Evolutionary conservation across 2,888 invertebrate species (phyloP).

Genomic region (Theodoxus fluviatilis): DNA sequence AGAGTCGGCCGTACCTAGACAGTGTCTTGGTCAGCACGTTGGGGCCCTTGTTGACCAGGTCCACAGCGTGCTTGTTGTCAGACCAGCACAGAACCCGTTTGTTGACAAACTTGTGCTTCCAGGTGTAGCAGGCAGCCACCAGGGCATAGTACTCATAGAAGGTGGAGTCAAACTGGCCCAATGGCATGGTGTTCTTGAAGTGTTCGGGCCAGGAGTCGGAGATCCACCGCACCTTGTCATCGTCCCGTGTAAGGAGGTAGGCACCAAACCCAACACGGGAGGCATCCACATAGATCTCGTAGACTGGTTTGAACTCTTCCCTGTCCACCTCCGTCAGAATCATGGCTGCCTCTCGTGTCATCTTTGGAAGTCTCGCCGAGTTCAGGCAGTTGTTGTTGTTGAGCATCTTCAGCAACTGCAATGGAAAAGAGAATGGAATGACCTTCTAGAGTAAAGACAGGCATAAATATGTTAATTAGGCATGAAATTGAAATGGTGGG

Average conservation of each 20-base stretch:
- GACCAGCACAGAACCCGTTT: slow-evolving; percentile 39
- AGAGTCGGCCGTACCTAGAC: slow-evolving; percentile 26
- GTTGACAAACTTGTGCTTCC: slow-evolving; percentile 46
- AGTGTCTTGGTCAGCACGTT: not conserved
- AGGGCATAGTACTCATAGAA: slow-evolving; percentile 43
- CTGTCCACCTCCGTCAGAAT: not conserved
- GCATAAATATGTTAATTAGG: too few species aligned
- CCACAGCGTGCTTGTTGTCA: slow-evolving; percentile 34
- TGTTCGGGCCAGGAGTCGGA: slow-evolving; percentile 36
- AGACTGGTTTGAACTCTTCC: slow-evolving; percentile 35
- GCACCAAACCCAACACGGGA: slow-evolving; percentile 42
- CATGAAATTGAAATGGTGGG: too few species aligned
- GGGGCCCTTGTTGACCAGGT: slow-evolving; percentile 36
- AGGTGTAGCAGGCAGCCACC: slow-evolving; percentile 42
- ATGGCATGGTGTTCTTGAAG: slow-evolving; percentile 7
- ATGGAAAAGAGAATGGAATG: slow-evolving; percentile 22
- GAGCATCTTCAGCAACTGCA: slow-evolving; percentile 33
- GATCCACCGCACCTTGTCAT: slow-evolving; percentile 36
- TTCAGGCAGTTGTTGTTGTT: slow-evolving; percentile 28
- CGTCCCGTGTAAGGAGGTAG: slow-evolving; percentile 35
- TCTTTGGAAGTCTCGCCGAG: slow-evolving; percentile 7
- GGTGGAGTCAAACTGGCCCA: slow-evolving; percentile 27
- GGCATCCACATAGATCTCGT: slow-evolving; percentile 43
- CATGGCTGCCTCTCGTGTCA: slow-evolving; percentile 7
- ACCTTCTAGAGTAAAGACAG: too few species aligned